Evolutionary conservation across 2,797 vertebrate species (phyloP), one percentile per base, ranked within the genome.

Genomic region (Eospalax fontanierii): DNA sequence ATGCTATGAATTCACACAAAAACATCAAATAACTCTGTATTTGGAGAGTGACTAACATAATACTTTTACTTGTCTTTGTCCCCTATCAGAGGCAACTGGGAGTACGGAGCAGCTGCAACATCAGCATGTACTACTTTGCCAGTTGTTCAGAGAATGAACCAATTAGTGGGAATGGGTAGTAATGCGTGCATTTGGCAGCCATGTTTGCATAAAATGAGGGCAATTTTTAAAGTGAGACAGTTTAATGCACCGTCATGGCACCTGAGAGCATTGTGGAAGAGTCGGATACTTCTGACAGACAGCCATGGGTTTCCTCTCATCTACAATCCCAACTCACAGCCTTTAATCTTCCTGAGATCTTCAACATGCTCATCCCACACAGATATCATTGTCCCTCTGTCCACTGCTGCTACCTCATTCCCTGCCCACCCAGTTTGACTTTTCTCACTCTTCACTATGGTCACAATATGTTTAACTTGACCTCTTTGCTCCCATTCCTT

Each of bases 141-240:
- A 91, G 75, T 95, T 96, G 80, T 95, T 93, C 89, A 88, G 50
- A 93, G 80, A 94, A 91, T 66, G 83, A 92, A 79, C 89, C 90
- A 87, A 81, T 97, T 94, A 96, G 95, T 43, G 92, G 73, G 33
- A 79, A 95, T 91, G 85, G 76, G 66, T 79, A 74, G 83, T 78
- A 94, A 96, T 84, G 70, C 63, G 70, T 38, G 80, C 76, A 87
- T 90, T 97, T 96, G 95, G 95, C 92, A 95, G 86, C 66, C 68
- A 93, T 66, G 50, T 95, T 87, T 93, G 76, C 81, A 87, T 73
- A 78, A 95, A 96, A 94, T 85, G 80, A 96, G 80, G 71, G 83
- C 88, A 87, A 91, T 97, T 96, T 95, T 97, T 84, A 81, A 93
- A 96, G 89, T 90, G 93, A 94, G 83, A 92, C 92, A 87, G 73